These are phyloP conservation scores for Zaprionus ghesquierei DNA, from an alignment of 1,140 invertebrate genomes.

Conservation along the genomic window DNA sequence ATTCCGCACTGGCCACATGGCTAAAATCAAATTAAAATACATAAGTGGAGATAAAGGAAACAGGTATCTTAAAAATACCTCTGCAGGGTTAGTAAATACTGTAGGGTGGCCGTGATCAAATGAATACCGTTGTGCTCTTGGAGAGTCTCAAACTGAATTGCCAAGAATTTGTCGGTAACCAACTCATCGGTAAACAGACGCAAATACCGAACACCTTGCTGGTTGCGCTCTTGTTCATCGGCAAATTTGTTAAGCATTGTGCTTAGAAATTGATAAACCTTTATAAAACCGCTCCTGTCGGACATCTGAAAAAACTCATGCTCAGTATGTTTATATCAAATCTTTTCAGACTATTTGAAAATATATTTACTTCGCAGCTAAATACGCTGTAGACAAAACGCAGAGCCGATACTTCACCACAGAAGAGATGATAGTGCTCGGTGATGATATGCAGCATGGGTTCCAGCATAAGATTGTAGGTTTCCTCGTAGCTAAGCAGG, in stretches of 20 bases:
- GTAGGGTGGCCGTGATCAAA: constrained; percentile 30
- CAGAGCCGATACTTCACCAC: constrained; percentile 32
- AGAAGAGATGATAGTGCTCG: constrained; percentile 36
- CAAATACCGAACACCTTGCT: constrained; percentile 20
- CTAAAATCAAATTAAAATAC: constrained; percentile 1
- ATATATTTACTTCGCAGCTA: constrained; percentile 16
- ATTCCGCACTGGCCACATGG: constrained; percentile 42
- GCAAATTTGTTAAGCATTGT: constrained; percentile 36
- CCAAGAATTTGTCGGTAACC: constrained; percentile 37
- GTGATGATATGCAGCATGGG: constrained; percentile 55
- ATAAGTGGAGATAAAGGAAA: too few species aligned
- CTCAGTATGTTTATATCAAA: not conserved
- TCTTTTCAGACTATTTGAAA: not conserved
- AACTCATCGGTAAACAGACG: constrained; percentile 46
- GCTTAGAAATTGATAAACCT: constrained; percentile 36
- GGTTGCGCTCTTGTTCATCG: not conserved
- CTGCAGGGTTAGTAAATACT: constrained; percentile 50
- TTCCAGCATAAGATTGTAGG: constrained; percentile 24
- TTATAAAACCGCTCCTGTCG: constrained; percentile 2
- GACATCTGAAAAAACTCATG: constrained; percentile 26
- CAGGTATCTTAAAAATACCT: constrained; percentile 1
- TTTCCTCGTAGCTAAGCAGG: constrained; percentile 34
- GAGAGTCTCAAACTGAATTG: constrained; percentile 42
- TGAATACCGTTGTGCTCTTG: constrained; percentile 6
- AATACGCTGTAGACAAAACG: constrained; percentile 40